Evolutionary conservation across 1,140 invertebrate species (phyloP).

Genomic region (Plectrocnemia conspersa): DNA sequence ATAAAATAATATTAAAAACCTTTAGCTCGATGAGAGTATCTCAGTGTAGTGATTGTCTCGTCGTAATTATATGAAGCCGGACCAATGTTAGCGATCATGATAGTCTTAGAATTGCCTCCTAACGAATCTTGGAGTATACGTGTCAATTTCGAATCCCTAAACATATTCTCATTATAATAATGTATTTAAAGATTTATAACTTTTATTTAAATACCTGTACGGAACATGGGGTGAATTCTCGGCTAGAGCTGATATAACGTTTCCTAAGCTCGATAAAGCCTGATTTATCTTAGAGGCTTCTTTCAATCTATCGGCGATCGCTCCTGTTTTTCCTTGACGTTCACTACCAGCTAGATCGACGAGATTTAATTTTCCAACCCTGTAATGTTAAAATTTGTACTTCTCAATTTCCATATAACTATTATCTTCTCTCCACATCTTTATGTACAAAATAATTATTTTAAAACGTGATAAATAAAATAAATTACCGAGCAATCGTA

Average conservation of each 20-base stretch:
- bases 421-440: too few relatives aligned
- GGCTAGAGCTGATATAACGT: constrained; percentile 92
- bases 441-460: too few relatives aligned
- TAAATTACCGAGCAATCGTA: too few relatives aligned
- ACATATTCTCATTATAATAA: too few relatives aligned
- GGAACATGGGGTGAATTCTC: constrained; percentile 86
- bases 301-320: constrained; percentile 83
- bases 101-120: constrained; percentile 93
- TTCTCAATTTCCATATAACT: too few relatives aligned
- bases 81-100: constrained; percentile 96
- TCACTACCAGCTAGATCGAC: constrained; percentile 82
- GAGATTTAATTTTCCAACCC: constrained; percentile 70
- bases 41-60: constrained; percentile 86
- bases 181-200: background rate
- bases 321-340: constrained; percentile 85
- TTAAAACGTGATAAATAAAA: too few relatives aligned
- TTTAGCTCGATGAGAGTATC: constrained; percentile 92
- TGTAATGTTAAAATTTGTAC: too few relatives aligned
- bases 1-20: constrained; percentile 44
- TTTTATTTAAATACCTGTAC: constrained; percentile 52
- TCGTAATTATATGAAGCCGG: constrained; percentile 96
- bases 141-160: constrained; percentile 88
- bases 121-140: constrained; percentile 88
- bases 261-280: constrained; percentile 84
- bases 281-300: constrained; percentile 96